Base-by-base conservation (phyloP, 1,140 invertebrate genomes). In the Macrostomum lignano region DNA sequence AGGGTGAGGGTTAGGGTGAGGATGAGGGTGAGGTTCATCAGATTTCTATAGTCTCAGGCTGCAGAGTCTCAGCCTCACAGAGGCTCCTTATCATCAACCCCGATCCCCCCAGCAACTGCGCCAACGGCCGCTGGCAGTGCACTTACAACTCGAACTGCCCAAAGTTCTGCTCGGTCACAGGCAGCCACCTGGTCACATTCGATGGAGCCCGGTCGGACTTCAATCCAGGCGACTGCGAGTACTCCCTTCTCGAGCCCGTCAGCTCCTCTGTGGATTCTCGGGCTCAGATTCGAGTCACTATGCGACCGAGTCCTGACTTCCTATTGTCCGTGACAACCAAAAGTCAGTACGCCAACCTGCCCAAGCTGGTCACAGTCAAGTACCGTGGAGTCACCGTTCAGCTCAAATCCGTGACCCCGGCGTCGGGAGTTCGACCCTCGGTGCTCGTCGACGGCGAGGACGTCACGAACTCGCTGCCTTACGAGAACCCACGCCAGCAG, bases 211-310 rank as follows among this genome's bases (percentile, higher is more conserved):
- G 26, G 7, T 43, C 38, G 31, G 36, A 39, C 14, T 41, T 43
- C 19, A 37, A 42, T 24, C 33, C 36, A 2, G 68, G 71, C 3
- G 6, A 29, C 7, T 43, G 42, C 24, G 17, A 31, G 0, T 43
- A 43, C 14, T 21, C 28, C 30, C 23, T 42, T 7, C 38, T 43
- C 15, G 26, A 40, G 36, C 26, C 26, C 3, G 3, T 17, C 4
- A 3, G 7, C 14, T 15, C 3, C 4, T 15, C 14, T 28, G 4
- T 17, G 4, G 26, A 28, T 28, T 13, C 14, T 3, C 14, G 26
- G 17, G 26, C 26, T 28, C 14, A 28, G 14, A 17, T 28, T 7
- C 3, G 14, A 7, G 26, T 28, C 4, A 28, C 9, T 17, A 9
- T 28, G 14, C 26, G 19, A 28, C 15, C 14, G 15, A 28, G 19